Evolutionary conservation across 2,797 vertebrate species (phyloP).

Genomic region (Pseudocheirus occidentalis): DNA sequence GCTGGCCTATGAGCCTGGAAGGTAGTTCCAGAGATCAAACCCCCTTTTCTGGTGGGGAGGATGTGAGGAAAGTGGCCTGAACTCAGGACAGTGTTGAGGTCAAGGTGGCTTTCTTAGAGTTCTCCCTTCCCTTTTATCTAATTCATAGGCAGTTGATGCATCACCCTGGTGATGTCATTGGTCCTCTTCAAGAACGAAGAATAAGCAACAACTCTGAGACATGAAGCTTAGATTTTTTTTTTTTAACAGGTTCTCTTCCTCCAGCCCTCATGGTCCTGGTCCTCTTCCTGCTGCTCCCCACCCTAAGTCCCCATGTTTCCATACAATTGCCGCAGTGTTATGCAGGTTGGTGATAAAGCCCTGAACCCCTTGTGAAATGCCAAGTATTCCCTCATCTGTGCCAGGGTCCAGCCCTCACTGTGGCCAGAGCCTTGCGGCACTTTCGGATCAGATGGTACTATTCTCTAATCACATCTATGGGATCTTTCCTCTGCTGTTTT

Average conservation of each 20-base stretch:
- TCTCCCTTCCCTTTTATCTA: neutral
- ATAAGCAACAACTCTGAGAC: neutral
- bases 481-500: neutral
- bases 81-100: neutral
- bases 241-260: conserved; percentile 4
- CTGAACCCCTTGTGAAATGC: neutral
- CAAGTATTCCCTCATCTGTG: neutral
- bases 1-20: neutral
- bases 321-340: neutral
- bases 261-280: neutral
- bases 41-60: neutral
- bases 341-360: neutral
- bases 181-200: neutral
- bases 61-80: neutral
- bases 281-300: neutral
- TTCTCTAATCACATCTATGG: neutral
- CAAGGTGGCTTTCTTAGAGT: neutral
- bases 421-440: neutral
- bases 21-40: neutral
- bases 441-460: neutral
- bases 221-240: neutral
- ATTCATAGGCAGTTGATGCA: neutral
- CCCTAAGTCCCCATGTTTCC: neutral
- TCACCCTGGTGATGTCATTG: neutral
- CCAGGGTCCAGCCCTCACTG: neutral